Conservation (phyloP, 2,888 invertebrate genomes). For the Drepanosiphum platanoidis region DNA sequence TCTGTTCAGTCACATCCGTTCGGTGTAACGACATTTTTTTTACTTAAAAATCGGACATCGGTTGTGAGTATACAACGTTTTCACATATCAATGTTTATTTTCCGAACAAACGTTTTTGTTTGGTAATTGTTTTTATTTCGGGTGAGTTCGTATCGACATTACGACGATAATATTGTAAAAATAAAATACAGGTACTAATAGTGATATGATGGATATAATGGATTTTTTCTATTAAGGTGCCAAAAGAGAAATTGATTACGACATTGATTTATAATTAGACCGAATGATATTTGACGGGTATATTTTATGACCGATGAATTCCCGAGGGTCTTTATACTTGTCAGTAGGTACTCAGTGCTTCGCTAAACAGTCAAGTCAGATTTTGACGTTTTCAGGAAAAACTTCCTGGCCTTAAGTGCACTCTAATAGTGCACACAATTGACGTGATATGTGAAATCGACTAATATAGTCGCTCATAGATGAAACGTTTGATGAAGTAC, state of each 20-base stretch:
- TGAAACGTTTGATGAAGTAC: background rate
- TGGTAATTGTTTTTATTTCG: background rate
- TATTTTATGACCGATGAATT: conserved; percentile 23
- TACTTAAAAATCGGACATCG: too few relatives aligned
- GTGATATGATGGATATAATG: background rate
- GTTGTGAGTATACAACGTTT: too few relatives aligned
- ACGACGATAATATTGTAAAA: background rate
- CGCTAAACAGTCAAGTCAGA: background rate
- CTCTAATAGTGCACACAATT: conserved; percentile 10
- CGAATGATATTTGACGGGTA: conserved; percentile 10
- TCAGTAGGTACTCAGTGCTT: background rate
- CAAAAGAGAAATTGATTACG: background rate
- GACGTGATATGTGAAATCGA: background rate
- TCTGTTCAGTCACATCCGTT: too few relatives aligned
- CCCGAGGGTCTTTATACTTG: background rate
- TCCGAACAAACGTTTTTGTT: background rate
- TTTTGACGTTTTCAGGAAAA: conserved; percentile 7
- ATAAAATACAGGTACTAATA: background rate
- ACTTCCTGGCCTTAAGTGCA: conserved; percentile 2
- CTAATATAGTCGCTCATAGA: too few relatives aligned
- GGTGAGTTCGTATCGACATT: background rate
- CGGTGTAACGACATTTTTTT: too few relatives aligned
- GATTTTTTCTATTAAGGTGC: background rate
- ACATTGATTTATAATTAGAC: background rate
- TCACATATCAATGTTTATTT: background rate